Evolutionary conservation across 1,140 invertebrate genomes (phyloP).

Genomic region (Drosophila funebris): DNA sequence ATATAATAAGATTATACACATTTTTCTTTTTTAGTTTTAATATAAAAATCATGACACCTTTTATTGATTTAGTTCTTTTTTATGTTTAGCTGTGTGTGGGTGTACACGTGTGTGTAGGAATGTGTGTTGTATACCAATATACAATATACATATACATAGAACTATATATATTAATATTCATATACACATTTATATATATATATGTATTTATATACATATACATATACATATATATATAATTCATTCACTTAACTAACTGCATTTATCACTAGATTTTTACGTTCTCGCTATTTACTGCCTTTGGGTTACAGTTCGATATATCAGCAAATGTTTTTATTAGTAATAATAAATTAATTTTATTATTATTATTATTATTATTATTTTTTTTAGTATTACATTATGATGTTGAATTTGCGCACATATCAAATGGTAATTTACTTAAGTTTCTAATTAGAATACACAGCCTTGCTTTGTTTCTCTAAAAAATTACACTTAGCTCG

Average conservation of each 20-base stretch:
- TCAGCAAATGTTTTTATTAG: slow-evolving; percentile 50
- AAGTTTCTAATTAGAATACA: slow-evolving; percentile 78
- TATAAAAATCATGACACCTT: slow-evolving; percentile 80
- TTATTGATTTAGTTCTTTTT: slow-evolving; percentile 75
- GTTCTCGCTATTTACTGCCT: slow-evolving; percentile 60
- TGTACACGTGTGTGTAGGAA: slow-evolving; percentile 3
- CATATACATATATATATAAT: slow-evolving; percentile 30
- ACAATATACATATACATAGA: slow-evolving; percentile 52
- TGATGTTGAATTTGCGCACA: slow-evolving; percentile 30
- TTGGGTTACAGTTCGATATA: slow-evolving; percentile 22
- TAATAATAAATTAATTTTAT: slow-evolving; percentile 1
- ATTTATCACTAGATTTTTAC: slow-evolving; percentile 78
- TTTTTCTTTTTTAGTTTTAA: slow-evolving; percentile 37
- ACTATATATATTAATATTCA: slow-evolving; percentile 35
- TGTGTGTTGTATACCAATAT: slow-evolving; percentile 48
- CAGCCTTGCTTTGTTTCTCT: slow-evolving; percentile 83
- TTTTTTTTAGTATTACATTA: slow-evolving; percentile 5
- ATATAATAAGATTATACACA: slow-evolving; percentile 22
- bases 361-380: slow-evolving; percentile 2
- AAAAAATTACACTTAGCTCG: slow-evolving; percentile 74
- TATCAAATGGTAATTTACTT: slow-evolving; percentile 43
- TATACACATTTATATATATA: slow-evolving; percentile 31
- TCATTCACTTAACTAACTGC: slow-evolving; percentile 62
- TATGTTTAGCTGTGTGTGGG: slow-evolving; percentile 31
- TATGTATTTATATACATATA: slow-evolving; percentile 45